Evolutionary conservation across 2,888 invertebrate genomes (phyloP).

Genomic region (Pyrochroa serraticornis): DNA sequence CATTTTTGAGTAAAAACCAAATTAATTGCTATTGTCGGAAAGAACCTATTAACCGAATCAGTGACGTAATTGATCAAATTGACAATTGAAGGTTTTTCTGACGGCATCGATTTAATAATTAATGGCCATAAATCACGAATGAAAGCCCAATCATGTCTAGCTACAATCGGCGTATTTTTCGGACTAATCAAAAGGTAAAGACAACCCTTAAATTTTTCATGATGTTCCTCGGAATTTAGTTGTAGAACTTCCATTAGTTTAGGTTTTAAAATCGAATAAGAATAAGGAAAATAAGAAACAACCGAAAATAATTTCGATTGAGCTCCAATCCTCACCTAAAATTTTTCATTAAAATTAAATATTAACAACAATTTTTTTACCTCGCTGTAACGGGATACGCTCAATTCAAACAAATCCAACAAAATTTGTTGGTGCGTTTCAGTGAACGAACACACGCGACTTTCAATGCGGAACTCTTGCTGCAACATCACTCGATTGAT

Average conservation of each 20-base stretch:
- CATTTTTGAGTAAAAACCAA: slow-evolving; percentile 62
- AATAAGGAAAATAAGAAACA: slow-evolving; percentile 71
- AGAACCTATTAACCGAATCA: slow-evolving; percentile 64
- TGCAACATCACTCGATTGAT: slow-evolving; percentile 72
- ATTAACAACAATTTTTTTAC: too few species aligned
- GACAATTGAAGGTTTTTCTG: slow-evolving; percentile 85
- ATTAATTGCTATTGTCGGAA: slow-evolving; percentile 68
- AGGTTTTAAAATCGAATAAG: slow-evolving; percentile 71
- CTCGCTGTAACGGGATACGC: slow-evolving; percentile 71
- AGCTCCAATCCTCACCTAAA: slow-evolving; percentile 68
- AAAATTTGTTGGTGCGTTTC: slow-evolving; percentile 67
- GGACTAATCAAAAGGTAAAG: slow-evolving; percentile 77
- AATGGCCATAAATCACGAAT: slow-evolving; percentile 78
- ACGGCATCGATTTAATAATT: slow-evolving; percentile 76
- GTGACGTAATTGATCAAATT: slow-evolving; percentile 65
- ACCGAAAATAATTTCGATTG: slow-evolving; percentile 70
- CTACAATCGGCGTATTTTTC: slow-evolving; percentile 67
- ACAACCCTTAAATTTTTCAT: slow-evolving; percentile 79
- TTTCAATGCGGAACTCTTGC: slow-evolving; percentile 64
- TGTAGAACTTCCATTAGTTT: slow-evolving; percentile 66
- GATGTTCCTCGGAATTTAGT: slow-evolving; percentile 65
- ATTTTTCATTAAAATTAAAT: slow-evolving; percentile 5
- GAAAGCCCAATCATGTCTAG: slow-evolving; percentile 78
- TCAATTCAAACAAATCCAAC: slow-evolving; percentile 66
- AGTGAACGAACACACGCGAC: slow-evolving; percentile 61